Conservation (phyloP, 2,888 invertebrate species). For the Margaritifera margaritifera region DNA sequence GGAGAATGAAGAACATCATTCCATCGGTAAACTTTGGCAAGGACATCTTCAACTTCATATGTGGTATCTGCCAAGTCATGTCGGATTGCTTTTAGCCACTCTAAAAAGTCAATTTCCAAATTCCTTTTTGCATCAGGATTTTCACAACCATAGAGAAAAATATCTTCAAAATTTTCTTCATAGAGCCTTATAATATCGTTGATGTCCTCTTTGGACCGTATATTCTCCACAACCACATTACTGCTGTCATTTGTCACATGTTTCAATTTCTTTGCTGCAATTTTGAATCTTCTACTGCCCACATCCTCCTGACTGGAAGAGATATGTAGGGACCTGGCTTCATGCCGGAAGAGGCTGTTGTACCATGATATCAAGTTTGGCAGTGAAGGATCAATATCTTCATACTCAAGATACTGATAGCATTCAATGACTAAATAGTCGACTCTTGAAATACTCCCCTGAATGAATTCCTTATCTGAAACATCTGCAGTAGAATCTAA, state of each 20-base stretch:
- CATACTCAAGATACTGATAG: slow-evolving; percentile 22
- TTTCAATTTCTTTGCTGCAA: slow-evolving; percentile 27
- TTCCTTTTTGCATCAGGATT: slow-evolving; percentile 9
- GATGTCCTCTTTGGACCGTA: slow-evolving; percentile 18
- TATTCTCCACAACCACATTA: slow-evolving; percentile 18
- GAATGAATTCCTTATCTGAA: slow-evolving; percentile 14
- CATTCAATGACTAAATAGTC: slow-evolving; percentile 33
- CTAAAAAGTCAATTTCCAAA: slow-evolving; percentile 30
- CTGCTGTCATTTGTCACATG: slow-evolving; percentile 12
- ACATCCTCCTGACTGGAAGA: slow-evolving; percentile 14
- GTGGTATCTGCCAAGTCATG: slow-evolving; percentile 8
- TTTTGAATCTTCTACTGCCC: slow-evolving; percentile 19
- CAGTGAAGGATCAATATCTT: slow-evolving; percentile 16
- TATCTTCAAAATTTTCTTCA: slow-evolving; percentile 28
- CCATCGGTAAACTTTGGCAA: slow-evolving; percentile 26
- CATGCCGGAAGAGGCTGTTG: slow-evolving; percentile 23
- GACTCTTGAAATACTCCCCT: slow-evolving; percentile 17
- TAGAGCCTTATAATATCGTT: slow-evolving; percentile 20
- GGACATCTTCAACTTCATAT: slow-evolving; percentile 27
- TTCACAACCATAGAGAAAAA: slow-evolving; percentile 3
- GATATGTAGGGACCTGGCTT: slow-evolving; percentile 8
- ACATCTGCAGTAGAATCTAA: no score
- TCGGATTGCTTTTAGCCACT: slow-evolving; percentile 39
- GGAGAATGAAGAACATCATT: slow-evolving; percentile 24
- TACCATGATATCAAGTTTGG: slow-evolving; percentile 20